phyloP scores from a whole-genome alignment of 2,113 vertebrate species.

The Piaya cayana region DNA sequence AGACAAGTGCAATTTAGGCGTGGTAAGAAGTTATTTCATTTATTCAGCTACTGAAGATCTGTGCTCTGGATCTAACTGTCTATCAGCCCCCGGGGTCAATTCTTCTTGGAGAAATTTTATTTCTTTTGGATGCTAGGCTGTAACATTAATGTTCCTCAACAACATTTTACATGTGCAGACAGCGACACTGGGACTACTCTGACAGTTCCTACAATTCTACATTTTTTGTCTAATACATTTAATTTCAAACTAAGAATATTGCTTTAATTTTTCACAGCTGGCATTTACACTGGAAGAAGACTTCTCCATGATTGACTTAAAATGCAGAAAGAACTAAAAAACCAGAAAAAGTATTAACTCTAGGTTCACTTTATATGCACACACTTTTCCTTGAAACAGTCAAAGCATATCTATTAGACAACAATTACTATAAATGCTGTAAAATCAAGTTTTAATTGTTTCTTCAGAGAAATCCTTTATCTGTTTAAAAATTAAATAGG shows the following conservation, averaged over 20 bases:
- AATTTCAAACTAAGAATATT: background rate
- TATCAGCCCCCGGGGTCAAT: background rate
- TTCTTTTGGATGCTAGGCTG: background rate
- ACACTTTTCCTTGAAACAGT: background rate
- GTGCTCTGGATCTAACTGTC: background rate
- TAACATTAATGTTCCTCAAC: background rate
- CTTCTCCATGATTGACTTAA: background rate
- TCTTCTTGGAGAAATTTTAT: background rate
- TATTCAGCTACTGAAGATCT: background rate
- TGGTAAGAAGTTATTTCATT: fast-evolving
- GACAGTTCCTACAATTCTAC: background rate
- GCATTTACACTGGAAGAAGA: background rate
- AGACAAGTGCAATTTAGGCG: background rate
- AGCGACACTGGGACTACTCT: background rate
- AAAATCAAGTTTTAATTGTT: constrained; percentile 19
- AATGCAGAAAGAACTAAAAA: background rate
- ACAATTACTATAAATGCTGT: background rate
- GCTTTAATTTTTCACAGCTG: background rate
- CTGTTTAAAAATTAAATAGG: background rate
- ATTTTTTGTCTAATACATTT: background rate
- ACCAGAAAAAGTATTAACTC: background rate
- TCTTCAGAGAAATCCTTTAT: background rate
- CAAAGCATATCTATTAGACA: background rate
- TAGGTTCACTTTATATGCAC: background rate
- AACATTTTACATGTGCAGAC: background rate